Percentiles rank a stretch among this genome's conserved stretches.
These are phyloP conservation scores for Hylaeus anthracinus DNA, from an alignment of 1,140 invertebrate genomes.

Conservation along the genomic window DNA sequence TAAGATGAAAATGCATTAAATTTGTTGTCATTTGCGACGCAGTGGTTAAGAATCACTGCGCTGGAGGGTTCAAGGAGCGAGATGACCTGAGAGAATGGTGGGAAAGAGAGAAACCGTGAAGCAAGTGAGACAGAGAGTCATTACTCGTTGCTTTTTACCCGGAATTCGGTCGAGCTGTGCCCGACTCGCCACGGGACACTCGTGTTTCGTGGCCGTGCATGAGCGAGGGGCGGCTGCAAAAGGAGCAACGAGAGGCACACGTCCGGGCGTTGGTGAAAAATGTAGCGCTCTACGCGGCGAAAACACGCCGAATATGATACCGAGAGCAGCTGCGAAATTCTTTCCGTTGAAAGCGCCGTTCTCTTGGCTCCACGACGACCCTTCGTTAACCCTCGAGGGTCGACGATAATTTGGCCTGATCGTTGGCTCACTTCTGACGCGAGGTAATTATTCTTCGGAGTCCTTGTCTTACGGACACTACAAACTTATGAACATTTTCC, in stretches of 20 bases:
- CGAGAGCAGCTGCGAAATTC: neutral
- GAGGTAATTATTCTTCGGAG: neutral
- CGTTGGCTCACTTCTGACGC: neutral
- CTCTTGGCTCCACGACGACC: neutral
- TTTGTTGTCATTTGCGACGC: too few relatives aligned
- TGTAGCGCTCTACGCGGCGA: slow-evolving; percentile 23
- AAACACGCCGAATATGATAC: slow-evolving; percentile 31
- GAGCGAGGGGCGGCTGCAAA: slow-evolving; percentile 3
- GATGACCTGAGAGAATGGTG: neutral
- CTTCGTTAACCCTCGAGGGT: slow-evolving; percentile 1
- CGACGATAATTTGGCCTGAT: neutral
- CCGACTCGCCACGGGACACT: slow-evolving; percentile 43
- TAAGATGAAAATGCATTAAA: too few relatives aligned
- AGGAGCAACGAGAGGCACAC: slow-evolving; percentile 17
- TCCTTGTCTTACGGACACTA: too few relatives aligned
- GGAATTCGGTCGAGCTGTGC: slow-evolving; percentile 56
- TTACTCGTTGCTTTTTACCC: slow-evolving; percentile 60
- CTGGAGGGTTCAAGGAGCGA: slow-evolving; percentile 10
- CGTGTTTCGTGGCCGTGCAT: slow-evolving; percentile 39
- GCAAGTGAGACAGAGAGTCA: slow-evolving; percentile 12
- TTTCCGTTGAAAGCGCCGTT: neutral
- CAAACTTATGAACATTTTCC: too few relatives aligned
- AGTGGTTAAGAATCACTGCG: too few relatives aligned
- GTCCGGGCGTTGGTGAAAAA: slow-evolving; percentile 35
- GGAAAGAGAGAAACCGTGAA: neutral